A percentile compares a stretch with the other conserved stretches of the same genome.
These are phyloP conservation scores for Excalfactoria chinensis DNA, from an alignment of 2,113 vertebrate species.

Conservation along the genomic window DNA sequence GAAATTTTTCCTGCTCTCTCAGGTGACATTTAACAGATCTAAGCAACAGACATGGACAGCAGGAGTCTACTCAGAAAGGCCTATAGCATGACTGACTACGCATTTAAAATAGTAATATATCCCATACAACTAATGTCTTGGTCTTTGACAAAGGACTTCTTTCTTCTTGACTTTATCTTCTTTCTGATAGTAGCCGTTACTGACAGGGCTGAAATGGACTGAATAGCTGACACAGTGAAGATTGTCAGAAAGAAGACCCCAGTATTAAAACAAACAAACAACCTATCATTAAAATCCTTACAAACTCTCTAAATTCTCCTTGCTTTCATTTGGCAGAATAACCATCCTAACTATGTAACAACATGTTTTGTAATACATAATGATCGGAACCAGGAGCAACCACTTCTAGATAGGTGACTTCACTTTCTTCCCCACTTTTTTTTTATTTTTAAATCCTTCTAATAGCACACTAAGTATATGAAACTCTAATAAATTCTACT, in stretches of 20 bases:
- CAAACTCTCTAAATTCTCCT: background rate
- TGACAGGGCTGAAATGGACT: background rate
- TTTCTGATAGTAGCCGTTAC: background rate
- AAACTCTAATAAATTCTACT: background rate
- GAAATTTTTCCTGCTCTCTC: conserved; percentile 36
- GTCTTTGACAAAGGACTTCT: conserved; percentile 25
- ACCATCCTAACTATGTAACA: background rate
- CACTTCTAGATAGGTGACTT: background rate
- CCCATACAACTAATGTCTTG: background rate
- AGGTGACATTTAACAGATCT: conserved; percentile 59
- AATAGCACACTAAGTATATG: background rate
- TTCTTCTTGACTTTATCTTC: conserved; percentile 14
- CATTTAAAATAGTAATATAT: background rate
- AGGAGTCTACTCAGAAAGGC: background rate
- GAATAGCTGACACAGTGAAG: background rate
- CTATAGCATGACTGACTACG: conserved; percentile 19
- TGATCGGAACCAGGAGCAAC: background rate
- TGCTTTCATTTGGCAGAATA: background rate
- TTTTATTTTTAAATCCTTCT: background rate
- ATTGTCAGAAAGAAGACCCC: background rate
- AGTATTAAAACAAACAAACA: background rate
- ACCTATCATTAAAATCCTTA: background rate
- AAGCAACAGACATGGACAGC: background rate
- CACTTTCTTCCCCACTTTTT: background rate
- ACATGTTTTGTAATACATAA: background rate